phyloP scores from a whole-genome alignment of 2,113 vertebrate species.

The Erythrolamprus reginae region DNA sequence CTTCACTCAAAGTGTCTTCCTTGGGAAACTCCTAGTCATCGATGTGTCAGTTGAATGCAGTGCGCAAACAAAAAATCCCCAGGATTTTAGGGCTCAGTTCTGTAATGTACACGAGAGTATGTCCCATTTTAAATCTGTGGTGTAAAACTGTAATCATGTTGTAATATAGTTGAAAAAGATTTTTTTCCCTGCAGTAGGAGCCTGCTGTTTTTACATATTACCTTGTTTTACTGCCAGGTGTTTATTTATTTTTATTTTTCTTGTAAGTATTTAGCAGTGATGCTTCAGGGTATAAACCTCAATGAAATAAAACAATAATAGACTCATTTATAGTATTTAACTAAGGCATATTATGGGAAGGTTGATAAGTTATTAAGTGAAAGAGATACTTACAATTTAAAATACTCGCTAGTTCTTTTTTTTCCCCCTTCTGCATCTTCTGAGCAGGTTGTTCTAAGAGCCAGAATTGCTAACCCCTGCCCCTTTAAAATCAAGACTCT shows the following conservation, averaged over 20 bases:
- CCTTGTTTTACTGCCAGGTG: background rate
- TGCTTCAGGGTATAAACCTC: background rate
- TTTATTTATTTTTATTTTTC: background rate
- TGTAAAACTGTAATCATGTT: background rate
- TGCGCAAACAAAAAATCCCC: background rate
- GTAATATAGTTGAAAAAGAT: background rate
- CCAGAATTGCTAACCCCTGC: background rate
- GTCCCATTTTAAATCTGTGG: background rate
- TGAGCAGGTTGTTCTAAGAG: background rate
- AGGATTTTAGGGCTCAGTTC: background rate
- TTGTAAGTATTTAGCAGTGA: background rate
- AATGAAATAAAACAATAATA: background rate
- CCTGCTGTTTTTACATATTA: background rate
- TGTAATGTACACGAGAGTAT: background rate
- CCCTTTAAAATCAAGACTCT: conserved; percentile 21
- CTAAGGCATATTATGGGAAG: background rate
- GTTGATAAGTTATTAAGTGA: background rate
- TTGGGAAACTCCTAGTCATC: background rate
- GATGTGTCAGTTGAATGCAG: background rate
- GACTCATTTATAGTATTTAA: background rate
- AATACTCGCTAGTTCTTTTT: too few species aligned
- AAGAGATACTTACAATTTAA: background rate
- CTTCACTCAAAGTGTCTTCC: background rate
- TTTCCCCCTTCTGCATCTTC: background rate
- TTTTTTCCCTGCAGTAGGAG: background rate